Evolutionary conservation across 2,797 vertebrate genomes (phyloP).

Genomic region (Oreochromis grahami): DNA sequence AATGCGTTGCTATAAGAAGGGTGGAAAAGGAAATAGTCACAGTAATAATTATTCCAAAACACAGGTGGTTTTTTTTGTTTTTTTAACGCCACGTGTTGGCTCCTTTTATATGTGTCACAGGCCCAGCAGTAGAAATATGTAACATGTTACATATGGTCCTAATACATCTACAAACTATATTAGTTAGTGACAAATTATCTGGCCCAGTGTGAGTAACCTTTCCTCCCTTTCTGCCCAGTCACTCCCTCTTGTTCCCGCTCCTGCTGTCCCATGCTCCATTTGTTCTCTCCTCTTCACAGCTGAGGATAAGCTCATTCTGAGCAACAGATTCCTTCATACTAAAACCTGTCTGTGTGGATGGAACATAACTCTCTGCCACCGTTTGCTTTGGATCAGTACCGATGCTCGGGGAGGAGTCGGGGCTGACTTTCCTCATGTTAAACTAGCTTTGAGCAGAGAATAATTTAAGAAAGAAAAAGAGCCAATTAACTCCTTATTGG

Average conservation of each 20-base stretch:
- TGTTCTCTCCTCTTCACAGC: conserved; percentile 58
- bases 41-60: not conserved
- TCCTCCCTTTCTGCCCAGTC: conserved; percentile 6
- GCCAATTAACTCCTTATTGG: not conserved
- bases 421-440: conserved; percentile 20
- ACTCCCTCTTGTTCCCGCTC: conserved; percentile 18
- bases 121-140: not conserved
- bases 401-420: conserved; percentile 30
- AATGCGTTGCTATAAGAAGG: not conserved
- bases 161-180: not conserved
- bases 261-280: conserved; percentile 60
- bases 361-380: conserved; percentile 65
- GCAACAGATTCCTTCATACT: conserved; percentile 73
- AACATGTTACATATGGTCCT: not conserved
- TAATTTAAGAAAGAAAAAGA: not conserved
- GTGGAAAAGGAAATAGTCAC: not conserved
- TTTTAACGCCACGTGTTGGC: not conserved
- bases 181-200: not conserved
- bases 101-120: not conserved
- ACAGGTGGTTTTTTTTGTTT: not conserved
- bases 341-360: conserved; percentile 72
- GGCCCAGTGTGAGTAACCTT: not conserved
- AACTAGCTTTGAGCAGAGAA: conserved; percentile 1
- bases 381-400: conserved; percentile 70
- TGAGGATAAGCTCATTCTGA: conserved; percentile 55